phyloP scores from a whole-genome alignment of 2,888 invertebrate genomes.

The Lissonota sp. region DNA sequence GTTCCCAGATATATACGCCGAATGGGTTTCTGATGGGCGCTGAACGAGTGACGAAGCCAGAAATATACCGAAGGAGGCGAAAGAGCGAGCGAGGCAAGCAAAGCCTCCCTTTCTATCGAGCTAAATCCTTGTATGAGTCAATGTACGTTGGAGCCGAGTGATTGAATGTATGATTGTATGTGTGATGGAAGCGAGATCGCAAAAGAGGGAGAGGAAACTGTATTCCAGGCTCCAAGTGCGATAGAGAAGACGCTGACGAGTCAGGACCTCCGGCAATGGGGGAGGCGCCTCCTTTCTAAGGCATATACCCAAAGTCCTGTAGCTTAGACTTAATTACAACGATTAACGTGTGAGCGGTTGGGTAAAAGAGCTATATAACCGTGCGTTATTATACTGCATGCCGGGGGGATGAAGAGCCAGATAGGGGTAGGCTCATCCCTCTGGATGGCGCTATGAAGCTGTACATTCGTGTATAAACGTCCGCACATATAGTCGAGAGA shows the following conservation, averaged over 20 bases:
- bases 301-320: conserved; percentile 66
- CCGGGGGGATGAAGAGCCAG: conserved; percentile 31
- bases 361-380: conserved; percentile 64
- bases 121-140: conserved; percentile 5
- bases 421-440: conserved; percentile 57
- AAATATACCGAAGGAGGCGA: conserved; percentile 9
- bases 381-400: conserved; percentile 66
- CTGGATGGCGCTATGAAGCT: conserved; percentile 43
- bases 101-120: conserved; percentile 1
- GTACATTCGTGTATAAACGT: conserved; percentile 2
- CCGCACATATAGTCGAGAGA: conserved; percentile 10
- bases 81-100: conserved; percentile 6
- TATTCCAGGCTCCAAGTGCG: background rate
- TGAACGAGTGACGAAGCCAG: conserved; percentile 35
- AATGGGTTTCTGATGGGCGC: conserved; percentile 61
- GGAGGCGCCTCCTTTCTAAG: conserved; percentile 22
- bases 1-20: conserved; percentile 66
- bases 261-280: conserved; percentile 2
- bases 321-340: conserved; percentile 79
- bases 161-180: conserved; percentile 45
- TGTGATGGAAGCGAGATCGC: conserved; percentile 22
- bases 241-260: no score
- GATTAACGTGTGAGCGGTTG: conserved; percentile 75
- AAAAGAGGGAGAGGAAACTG: background rate
- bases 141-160: conserved; percentile 26